Conservation (phyloP, 1,140 invertebrate species). For the Drosophila truncata region DNA sequence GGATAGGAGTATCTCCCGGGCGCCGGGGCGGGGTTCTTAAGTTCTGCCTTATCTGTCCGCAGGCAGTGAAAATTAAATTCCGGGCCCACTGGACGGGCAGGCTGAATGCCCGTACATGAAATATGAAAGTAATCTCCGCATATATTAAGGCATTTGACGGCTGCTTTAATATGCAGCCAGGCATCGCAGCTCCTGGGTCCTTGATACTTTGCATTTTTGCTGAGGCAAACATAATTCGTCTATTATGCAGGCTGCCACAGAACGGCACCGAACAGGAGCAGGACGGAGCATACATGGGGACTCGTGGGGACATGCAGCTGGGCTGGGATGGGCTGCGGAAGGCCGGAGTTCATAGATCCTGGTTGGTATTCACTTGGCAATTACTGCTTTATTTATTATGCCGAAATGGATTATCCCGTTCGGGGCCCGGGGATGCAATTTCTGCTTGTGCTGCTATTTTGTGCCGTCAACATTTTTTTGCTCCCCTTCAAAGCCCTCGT, state of each 20-base stretch:
- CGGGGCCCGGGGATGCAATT: slow-evolving; percentile 64
- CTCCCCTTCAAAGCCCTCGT: slow-evolving; percentile 23
- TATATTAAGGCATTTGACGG: slow-evolving; percentile 67
- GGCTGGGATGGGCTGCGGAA: neutral
- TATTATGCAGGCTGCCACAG: slow-evolving; percentile 61
- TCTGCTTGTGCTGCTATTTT: slow-evolving; percentile 71
- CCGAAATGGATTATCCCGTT: slow-evolving; percentile 82
- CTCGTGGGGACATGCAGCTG: slow-evolving; percentile 14
- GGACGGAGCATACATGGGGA: slow-evolving; percentile 31
- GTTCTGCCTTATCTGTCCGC: slow-evolving; percentile 28
- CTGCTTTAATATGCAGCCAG: slow-evolving; percentile 60
- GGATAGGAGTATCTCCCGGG: neutral
- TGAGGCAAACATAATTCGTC: slow-evolving; percentile 78
- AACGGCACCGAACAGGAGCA: slow-evolving; percentile 15
- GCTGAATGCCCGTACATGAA: slow-evolving; percentile 50
- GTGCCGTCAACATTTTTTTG: slow-evolving; percentile 59
- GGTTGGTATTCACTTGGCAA: slow-evolving; percentile 72
- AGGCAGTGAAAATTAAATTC: slow-evolving; percentile 45
- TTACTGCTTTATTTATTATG: slow-evolving; percentile 84
- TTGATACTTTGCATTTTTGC: slow-evolving; percentile 75
- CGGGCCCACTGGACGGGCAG: slow-evolving; percentile 30
- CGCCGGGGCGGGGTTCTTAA: neutral
- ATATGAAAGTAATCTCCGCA: slow-evolving; percentile 63
- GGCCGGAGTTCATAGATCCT: slow-evolving; percentile 59
- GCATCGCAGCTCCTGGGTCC: slow-evolving; percentile 25